These are phyloP conservation scores for Xerus inauris DNA, from an alignment of 2,113 vertebrate species.

Conservation along the genomic window DNA sequence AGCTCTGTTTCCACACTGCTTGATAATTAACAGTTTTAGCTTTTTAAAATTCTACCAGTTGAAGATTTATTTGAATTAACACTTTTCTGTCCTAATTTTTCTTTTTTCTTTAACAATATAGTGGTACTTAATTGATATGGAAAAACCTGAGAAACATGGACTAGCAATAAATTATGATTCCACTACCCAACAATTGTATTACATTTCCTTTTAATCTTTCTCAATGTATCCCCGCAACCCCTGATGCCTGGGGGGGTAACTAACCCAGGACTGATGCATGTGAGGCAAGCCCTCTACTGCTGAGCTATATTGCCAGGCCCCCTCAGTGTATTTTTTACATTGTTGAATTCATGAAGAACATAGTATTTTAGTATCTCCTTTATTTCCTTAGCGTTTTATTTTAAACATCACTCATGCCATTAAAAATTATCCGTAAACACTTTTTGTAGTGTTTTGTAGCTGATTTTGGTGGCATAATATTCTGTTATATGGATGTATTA, in stretches of 20 bases:
- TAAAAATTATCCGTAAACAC: neutral
- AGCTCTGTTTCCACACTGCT: neutral
- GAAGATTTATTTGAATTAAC: slow-evolving; percentile 46
- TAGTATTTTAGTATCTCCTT: slow-evolving; percentile 18
- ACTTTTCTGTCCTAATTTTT: neutral
- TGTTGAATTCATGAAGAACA: slow-evolving; percentile 31
- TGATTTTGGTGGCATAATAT: neutral
- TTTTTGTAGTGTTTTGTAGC: neutral
- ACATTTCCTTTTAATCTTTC: neutral
- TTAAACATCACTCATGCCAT: neutral
- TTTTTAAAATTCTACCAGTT: slow-evolving; percentile 25
- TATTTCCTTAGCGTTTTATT: slow-evolving; percentile 24
- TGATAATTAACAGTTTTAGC: slow-evolving; percentile 28
- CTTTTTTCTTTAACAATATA: neutral
- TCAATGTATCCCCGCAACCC: neutral
- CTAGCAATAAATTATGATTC: neutral
- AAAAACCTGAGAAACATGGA: slow-evolving; percentile 12
- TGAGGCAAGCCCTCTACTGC: neutral
- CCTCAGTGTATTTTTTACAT: neutral
- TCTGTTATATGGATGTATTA: neutral
- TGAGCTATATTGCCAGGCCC: no score
- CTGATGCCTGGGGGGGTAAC: neutral
- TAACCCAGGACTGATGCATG: neutral
- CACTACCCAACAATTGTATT: neutral
- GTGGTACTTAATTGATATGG: neutral